phyloP scores from a whole-genome alignment of 2,797 vertebrate species.

The Acipenser transmontanus region DNA sequence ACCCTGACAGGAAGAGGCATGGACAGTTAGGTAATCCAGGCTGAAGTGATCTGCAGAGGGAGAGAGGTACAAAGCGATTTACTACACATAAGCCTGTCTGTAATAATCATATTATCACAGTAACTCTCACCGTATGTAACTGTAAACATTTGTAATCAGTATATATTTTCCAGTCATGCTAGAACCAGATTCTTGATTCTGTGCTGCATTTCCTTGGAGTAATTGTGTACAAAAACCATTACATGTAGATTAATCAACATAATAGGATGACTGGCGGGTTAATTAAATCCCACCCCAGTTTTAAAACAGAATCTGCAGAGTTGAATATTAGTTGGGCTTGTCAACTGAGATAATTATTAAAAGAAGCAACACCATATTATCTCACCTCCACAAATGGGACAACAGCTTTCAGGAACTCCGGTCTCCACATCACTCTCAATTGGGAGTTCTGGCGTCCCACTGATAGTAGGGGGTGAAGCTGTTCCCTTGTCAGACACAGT shows the following conservation, averaged over 20 bases:
- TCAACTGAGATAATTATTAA: background rate
- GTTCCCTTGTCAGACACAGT: background rate
- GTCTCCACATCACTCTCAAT: background rate
- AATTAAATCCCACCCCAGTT: background rate
- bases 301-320: background rate
- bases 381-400: slow-evolving; percentile 40
- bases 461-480: background rate
- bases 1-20: slow-evolving; percentile 54
- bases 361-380: background rate
- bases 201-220: background rate
- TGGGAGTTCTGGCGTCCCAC: background rate
- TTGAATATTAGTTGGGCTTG: background rate
- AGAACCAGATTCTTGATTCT: background rate
- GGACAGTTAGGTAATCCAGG: slow-evolving; percentile 38
- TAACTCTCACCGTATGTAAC: no score
- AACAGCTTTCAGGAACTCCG: slow-evolving; percentile 25
- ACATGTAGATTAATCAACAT: no score
- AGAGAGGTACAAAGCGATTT: slow-evolving; percentile 1
- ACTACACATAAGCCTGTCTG: background rate
- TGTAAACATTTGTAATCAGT: no score
- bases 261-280: no score
- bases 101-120: background rate
- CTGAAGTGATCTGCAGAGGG: slow-evolving; percentile 45
- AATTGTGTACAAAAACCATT: no score
- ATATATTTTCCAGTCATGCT: no score